phyloP scores from a whole-genome alignment of 37 sponge, comb jelly and placozoan species.

The Eunapius fragilis region DNA sequence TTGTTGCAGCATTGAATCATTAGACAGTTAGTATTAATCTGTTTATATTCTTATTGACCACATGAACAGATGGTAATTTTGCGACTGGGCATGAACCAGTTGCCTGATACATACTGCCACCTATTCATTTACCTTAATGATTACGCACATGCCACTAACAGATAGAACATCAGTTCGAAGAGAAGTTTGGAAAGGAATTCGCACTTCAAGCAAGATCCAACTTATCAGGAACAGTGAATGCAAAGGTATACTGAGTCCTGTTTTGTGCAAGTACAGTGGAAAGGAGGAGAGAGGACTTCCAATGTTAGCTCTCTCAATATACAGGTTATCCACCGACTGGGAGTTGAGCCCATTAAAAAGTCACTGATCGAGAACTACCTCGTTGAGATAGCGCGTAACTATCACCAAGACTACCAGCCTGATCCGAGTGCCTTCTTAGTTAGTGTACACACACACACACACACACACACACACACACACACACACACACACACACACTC shows the following conservation, averaged over 20 bases:
- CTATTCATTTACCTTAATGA: neutral
- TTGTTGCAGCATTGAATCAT: too few species aligned
- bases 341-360: constrained; percentile 83
- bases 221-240: constrained; percentile 81
- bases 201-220: constrained; percentile 93
- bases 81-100: too few species aligned
- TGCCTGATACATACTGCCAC: too few species aligned
- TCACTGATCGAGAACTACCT: constrained; percentile 95
- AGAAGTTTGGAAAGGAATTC: constrained; percentile 95
- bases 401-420: constrained; percentile 88
- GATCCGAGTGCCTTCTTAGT: constrained; percentile 88
- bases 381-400: constrained; percentile 93
- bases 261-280: neutral
- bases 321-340: constrained; percentile 92
- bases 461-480: neutral
- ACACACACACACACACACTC: constrained; percentile 5
- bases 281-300: too few species aligned
- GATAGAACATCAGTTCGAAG: constrained; percentile 81
- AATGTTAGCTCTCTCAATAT: neutral
- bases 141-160: constrained; percentile 14
- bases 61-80: too few species aligned
- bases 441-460: neutral
- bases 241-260: constrained; percentile 46
- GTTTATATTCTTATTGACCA: too few species aligned
- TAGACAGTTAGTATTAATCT: too few species aligned